phyloP scores from a whole-genome alignment of 2,888 invertebrate species.

The Eurytoma californica region DNA sequence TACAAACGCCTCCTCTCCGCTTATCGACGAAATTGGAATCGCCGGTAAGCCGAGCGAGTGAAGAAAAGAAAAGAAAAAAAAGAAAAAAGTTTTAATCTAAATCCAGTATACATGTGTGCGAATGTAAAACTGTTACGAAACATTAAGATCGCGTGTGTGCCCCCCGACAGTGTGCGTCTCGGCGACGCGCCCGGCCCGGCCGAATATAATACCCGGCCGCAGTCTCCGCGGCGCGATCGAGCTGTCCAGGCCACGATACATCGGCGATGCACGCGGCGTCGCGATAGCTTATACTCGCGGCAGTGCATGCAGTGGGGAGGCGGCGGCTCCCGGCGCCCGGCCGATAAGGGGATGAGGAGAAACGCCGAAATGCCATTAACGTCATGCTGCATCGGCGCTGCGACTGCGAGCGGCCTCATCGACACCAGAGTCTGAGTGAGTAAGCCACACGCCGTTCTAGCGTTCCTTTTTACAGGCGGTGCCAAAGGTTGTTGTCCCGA shows the following conservation, averaged over 20 bases:
- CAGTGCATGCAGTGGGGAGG: slow-evolving; percentile 4
- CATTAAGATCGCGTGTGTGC: too few species aligned
- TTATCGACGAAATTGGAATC: too few species aligned
- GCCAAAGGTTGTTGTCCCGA: neutral
- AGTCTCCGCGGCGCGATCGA: neutral
- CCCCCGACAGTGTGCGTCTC: too few species aligned
- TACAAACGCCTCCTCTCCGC: too few species aligned
- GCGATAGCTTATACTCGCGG: slow-evolving; percentile 18
- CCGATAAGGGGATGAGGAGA: slow-evolving; percentile 39
- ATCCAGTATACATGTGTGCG: too few species aligned
- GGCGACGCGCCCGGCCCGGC: too few species aligned
- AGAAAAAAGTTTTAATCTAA: too few species aligned
- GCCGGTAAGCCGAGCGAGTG: too few species aligned
- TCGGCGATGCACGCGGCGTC: slow-evolving; percentile 14
- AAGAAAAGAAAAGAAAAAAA: too few species aligned
- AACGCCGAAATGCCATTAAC: neutral
- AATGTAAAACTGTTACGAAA: too few species aligned
- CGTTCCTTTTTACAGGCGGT: neutral
- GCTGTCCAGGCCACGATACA: neutral
- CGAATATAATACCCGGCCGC: slow-evolving; percentile 13
- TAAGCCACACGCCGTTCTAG: neutral
- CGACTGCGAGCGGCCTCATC: neutral
- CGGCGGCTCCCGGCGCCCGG: neutral
- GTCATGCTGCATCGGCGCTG: neutral
- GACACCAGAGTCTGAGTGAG: slow-evolving; percentile 5